Evolutionary conservation across 2,797 vertebrate genomes (phyloP).

Genomic region (Enteromius mattozi): DNA sequence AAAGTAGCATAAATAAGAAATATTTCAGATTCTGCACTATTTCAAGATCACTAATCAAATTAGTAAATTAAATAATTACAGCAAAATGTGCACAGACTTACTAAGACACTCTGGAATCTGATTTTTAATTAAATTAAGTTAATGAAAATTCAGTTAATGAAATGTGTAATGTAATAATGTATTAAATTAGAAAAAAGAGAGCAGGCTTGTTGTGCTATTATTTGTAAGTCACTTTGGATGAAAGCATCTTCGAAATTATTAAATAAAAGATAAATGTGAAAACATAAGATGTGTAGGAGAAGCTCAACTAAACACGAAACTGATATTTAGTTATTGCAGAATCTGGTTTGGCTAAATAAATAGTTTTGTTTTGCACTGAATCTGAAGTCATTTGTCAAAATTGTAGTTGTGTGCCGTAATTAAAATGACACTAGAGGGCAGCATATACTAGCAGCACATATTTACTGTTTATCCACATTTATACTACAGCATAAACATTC

Average conservation of each 20-base stretch:
- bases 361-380: neutral
- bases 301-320: neutral
- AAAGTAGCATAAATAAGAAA: neutral
- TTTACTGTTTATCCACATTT: too few species aligned
- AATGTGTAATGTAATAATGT: neutral
- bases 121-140: neutral
- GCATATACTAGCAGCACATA: slow-evolving; percentile 22
- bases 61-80: neutral
- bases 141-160: neutral
- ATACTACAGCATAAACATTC: too few species aligned
- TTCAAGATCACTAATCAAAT: neutral
- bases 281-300: neutral
- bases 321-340: neutral
- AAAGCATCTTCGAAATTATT: neutral
- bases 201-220: neutral
- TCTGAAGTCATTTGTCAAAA: neutral
- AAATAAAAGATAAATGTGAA: neutral
- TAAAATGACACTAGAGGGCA: slow-evolving; percentile 57
- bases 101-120: neutral
- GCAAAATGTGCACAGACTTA: neutral
- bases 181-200: neutral
- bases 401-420: neutral
- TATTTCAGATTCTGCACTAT: neutral
- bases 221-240: neutral
- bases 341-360: neutral